phyloP scores from a whole-genome alignment of 2,888 invertebrate genomes.

The Leucoptera coffeella region DNA sequence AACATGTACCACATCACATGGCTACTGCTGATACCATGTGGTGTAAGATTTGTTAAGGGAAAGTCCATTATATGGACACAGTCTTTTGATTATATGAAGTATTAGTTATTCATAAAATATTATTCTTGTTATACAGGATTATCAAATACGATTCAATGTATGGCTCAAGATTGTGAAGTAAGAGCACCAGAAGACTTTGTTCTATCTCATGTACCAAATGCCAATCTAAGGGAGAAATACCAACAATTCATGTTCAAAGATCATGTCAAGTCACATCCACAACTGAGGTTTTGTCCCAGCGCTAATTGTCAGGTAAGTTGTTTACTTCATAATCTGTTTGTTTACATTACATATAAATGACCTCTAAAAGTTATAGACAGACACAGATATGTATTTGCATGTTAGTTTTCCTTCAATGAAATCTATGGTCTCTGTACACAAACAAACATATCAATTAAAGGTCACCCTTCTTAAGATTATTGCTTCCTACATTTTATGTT shows the following conservation, averaged over 20 bases:
- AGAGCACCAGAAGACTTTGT: constrained; percentile 96
- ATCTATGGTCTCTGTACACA: no score
- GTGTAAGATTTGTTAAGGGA: background rate
- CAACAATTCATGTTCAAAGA: constrained; percentile 95
- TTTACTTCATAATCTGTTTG: background rate
- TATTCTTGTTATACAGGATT: constrained; percentile 41
- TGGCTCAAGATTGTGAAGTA: constrained; percentile 92
- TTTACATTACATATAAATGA: constrained; percentile 1
- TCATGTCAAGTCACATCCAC: constrained; percentile 90
- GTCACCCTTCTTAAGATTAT: no score
- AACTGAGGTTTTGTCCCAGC: constrained; percentile 90
- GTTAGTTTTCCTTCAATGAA: no score
- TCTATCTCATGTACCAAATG: constrained; percentile 74
- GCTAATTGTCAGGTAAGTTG: constrained; percentile 77
- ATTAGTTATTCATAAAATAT: background rate
- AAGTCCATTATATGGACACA: background rate
- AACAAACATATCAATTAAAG: no score
- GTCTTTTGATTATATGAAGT: background rate
- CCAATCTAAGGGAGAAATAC: constrained; percentile 83
- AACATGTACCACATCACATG: background rate
- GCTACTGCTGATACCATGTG: background rate
- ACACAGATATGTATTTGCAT: no score
- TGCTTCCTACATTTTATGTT: no score
- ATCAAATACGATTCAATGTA: constrained; percentile 87
- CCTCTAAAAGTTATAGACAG: no score